These are phyloP conservation scores for Eunapius fragilis DNA, from an alignment of 37 sponge, comb jelly and placozoan genomes.

Conservation along the genomic window DNA sequence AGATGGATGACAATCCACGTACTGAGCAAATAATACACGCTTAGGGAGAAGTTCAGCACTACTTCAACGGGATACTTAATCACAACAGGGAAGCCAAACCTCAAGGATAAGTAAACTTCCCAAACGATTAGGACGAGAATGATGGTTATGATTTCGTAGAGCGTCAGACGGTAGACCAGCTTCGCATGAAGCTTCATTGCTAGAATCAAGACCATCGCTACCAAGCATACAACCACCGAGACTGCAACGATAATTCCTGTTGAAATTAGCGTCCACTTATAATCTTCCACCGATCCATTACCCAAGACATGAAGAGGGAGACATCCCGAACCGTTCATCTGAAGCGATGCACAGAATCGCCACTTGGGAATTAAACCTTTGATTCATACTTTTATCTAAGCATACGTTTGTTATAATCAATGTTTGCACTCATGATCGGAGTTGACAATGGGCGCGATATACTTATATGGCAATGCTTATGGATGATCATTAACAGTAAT, in stretches of 20 bases:
- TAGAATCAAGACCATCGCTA: neutral
- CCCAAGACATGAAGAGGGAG: neutral
- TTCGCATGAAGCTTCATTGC: neutral
- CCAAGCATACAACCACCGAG: neutral
- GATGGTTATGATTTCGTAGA: neutral
- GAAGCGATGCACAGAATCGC: too few relatives aligned
- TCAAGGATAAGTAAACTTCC: neutral
- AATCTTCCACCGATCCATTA: neutral
- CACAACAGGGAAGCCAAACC: neutral
- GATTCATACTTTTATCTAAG: too few relatives aligned
- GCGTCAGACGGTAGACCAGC: neutral
- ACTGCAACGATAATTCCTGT: neutral
- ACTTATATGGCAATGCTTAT: too few relatives aligned
- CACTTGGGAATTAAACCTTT: too few relatives aligned
- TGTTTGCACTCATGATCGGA: too few relatives aligned
- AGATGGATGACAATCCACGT: too few relatives aligned
- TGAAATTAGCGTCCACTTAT: neutral
- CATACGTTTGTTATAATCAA: too few relatives aligned
- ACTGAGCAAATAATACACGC: too few relatives aligned
- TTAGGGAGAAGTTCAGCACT: too few relatives aligned
- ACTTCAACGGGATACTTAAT: too few relatives aligned
- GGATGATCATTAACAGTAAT: too few relatives aligned
- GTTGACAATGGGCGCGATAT: too few relatives aligned
- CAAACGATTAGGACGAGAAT: neutral
- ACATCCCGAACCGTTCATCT: neutral